phyloP scores from a whole-genome alignment of 2,797 vertebrate genomes.

The Merluccius polli region DNA sequence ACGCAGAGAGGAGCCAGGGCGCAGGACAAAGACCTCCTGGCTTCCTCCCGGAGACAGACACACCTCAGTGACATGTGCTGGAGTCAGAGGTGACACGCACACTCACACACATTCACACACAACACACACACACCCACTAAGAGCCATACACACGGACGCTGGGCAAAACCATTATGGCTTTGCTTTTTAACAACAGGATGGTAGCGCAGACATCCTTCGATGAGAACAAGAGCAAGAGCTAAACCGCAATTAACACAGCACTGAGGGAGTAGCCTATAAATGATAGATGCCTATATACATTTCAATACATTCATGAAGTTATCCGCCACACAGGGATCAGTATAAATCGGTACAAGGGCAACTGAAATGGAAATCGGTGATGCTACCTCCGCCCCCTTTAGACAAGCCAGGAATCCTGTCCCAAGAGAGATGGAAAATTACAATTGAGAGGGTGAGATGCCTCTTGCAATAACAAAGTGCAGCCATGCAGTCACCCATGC shows the following conservation, averaged over 20 bases:
- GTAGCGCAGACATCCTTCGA: slow-evolving; percentile 15
- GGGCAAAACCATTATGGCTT: not conserved
- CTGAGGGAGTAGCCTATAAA: not conserved
- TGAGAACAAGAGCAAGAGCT: not conserved
- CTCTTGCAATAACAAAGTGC: not conserved
- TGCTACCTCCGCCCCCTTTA: not conserved
- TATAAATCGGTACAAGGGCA: not conserved
- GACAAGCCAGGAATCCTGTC: slow-evolving; percentile 21
- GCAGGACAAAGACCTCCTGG: slow-evolving; percentile 51
- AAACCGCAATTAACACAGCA: not conserved
- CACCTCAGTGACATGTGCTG: slow-evolving; percentile 19
- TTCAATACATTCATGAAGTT: not conserved
- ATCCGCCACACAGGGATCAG: not conserved
- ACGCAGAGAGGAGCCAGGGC: slow-evolving; percentile 33
- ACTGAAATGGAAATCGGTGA: not conserved
- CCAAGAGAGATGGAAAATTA: slow-evolving; percentile 6
- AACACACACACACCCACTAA: not conserved
- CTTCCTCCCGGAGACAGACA: slow-evolving; percentile 28
- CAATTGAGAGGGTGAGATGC: not conserved
- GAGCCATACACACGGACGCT: not conserved
- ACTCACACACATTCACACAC: not conserved
- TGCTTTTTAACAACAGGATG: not conserved
- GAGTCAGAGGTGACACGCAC: not conserved
- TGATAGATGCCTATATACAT: not conserved
- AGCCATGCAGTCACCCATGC: not conserved